A percentile compares a stretch with the other conserved stretches of the same genome.
Conservation (phyloP, 2,797 vertebrate species). For the Syngnathus rostellatus region DNA sequence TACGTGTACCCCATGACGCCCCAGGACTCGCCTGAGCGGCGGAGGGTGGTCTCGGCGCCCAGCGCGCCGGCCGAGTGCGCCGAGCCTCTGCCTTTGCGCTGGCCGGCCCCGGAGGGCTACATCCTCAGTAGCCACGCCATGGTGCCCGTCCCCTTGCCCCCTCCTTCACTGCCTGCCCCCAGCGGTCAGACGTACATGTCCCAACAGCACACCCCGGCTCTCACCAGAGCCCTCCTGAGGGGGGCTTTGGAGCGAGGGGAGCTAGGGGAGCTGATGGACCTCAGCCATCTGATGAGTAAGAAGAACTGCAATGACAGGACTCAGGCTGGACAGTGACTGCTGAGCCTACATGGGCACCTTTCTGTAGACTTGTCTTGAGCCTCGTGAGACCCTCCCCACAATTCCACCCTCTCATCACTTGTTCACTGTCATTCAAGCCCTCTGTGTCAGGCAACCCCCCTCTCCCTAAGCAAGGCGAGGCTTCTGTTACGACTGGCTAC, state of each 20-base stretch:
- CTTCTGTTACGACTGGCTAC: conserved; percentile 52
- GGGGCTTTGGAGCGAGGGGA: conserved; percentile 66
- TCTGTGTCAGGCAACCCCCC: conserved; percentile 25
- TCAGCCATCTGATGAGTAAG: conserved; percentile 80
- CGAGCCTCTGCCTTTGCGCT: conserved; percentile 72
- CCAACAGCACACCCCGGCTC: conserved; percentile 56
- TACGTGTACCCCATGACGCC: conserved; percentile 82
- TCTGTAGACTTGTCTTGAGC: conserved; percentile 25
- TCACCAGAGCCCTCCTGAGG: conserved; percentile 60
- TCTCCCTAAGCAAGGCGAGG: conserved; percentile 15
- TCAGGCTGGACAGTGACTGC: conserved; percentile 73
- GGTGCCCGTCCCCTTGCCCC: conserved; percentile 54
- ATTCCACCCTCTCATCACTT: conserved; percentile 9
- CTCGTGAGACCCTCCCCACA: conserved; percentile 16
- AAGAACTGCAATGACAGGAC: conserved; percentile 83
- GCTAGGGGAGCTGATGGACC: conserved; percentile 76
- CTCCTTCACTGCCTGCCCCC: conserved; percentile 46
- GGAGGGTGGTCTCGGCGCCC: conserved; percentile 86
- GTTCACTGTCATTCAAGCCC: conserved; percentile 42
- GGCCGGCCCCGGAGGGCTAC: conserved; percentile 80
- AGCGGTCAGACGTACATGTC: conserved; percentile 52
- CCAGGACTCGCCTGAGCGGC: conserved; percentile 83
- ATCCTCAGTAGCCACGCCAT: conserved; percentile 77
- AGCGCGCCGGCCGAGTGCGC: conserved; percentile 75
- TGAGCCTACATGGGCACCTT: conserved; percentile 20